These are phyloP conservation scores for Tinea trinotella DNA, from an alignment of 2,888 invertebrate genomes.

Conservation along the genomic window DNA sequence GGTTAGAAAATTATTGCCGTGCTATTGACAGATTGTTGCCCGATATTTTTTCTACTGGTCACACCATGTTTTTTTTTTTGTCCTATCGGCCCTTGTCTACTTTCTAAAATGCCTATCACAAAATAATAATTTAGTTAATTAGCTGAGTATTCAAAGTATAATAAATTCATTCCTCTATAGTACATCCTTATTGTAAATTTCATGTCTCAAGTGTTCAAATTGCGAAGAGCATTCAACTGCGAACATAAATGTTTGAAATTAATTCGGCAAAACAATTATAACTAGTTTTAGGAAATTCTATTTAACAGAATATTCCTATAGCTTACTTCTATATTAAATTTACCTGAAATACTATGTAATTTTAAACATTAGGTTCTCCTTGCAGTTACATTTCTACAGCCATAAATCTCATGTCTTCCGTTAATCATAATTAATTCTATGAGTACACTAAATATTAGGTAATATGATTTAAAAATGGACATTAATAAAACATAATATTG, in stretches of 20 bases:
- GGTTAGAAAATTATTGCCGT: constrained; percentile 7
- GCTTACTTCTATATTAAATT: neutral
- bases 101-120: no score
- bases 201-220: no score
- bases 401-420: neutral
- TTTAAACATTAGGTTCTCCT: neutral
- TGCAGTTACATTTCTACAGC: neutral
- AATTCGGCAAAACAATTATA: no score
- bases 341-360: neutral
- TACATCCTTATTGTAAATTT: no score
- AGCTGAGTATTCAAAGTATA: no score
- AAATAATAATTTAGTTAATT: no score
- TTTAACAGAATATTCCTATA: no score
- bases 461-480: constrained; percentile 7
- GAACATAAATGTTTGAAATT: no score
- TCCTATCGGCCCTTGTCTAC: neutral
- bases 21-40: neutral
- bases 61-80: neutral
- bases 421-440: neutral
- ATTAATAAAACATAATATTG: constrained; percentile 94
- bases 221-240: no score
- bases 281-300: no score
- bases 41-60: neutral
- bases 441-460: neutral
- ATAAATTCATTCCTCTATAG: no score